phyloP scores from a whole-genome alignment of 2,113 vertebrate species.

The Oreochromis tanganicae region DNA sequence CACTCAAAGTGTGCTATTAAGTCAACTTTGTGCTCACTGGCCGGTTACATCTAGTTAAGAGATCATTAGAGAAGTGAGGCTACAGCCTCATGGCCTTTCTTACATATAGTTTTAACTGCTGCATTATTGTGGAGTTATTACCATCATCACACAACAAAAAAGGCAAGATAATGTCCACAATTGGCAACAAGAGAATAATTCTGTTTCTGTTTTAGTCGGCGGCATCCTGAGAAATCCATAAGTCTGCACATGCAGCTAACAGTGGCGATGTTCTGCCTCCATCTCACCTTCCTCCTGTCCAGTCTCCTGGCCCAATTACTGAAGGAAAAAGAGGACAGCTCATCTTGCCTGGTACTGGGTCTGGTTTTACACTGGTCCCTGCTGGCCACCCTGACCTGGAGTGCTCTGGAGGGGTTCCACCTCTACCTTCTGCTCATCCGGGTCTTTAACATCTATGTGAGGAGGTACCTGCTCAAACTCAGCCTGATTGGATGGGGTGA shows the following conservation, averaged over 20 bases:
- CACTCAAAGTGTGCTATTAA: background rate
- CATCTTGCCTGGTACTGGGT: constrained; percentile 59
- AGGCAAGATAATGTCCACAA: fast-evolving
- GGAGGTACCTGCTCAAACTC: constrained; percentile 68
- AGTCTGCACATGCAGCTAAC: constrained; percentile 75
- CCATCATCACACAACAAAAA: background rate
- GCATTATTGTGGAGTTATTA: background rate
- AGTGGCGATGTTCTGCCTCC: constrained; percentile 77
- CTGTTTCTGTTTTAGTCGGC: constrained; percentile 36
- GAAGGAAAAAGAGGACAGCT: fast-evolving
- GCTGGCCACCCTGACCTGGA: constrained; percentile 64
- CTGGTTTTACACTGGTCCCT: constrained; percentile 66
- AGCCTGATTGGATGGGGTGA: constrained; percentile 69
- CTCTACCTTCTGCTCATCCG: constrained; percentile 67
- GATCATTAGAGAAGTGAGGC: background rate
- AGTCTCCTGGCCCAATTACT: background rate
- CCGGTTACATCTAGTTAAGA: background rate
- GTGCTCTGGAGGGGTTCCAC: constrained; percentile 67
- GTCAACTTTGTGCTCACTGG: background rate
- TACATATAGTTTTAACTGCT: fast-evolving
- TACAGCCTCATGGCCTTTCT: background rate
- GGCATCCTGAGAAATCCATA: constrained; percentile 66
- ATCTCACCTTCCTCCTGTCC: constrained; percentile 75
- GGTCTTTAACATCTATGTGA: constrained; percentile 72
- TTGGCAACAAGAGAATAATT: background rate